Base-by-base conservation (phyloP, 2,113 vertebrate genomes). In the Lutjanus erythropterus region DNA sequence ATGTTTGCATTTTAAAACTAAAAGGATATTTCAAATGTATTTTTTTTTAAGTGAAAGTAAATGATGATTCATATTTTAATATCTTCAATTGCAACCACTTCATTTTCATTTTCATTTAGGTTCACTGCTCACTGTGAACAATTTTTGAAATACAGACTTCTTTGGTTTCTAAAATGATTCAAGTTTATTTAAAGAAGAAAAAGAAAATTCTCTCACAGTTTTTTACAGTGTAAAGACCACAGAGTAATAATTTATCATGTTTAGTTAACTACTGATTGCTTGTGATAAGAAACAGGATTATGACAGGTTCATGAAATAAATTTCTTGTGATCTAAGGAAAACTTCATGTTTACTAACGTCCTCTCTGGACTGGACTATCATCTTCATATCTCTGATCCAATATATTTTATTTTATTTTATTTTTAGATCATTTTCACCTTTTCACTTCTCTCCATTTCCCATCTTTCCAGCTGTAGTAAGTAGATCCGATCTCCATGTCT, bases 401-500 rank as follows among this genome's bases (percentile, higher is more conserved):
- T n/a, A n/a, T n/a, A 33, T 76, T 49, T 71, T 2, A 35, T 71
- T 67, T 67, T 53, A 3, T 44, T n/a, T n/a, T 46, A 56, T 37
- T 69, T 33, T 56, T 23, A 10, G 5, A 59, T 53, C 14, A 2
- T 46, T 25, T n/a, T n/a, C n/a, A n/a, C n/a, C 23, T 70, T 76
- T 41, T 42, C 4, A 1, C 23, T 41, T 25, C 11, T n/a, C 11
- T 59, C 37, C n/a, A n/a, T n/a, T 44, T 65, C 42, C 33, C 46
- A 56, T 74, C 3, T 31, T 41, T 49, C 39, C 44, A 47, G 9
- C 25, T 46, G 33, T 33, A 72, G 41, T 55, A 58, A 55, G 1
- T 16, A 12, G 6, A 47, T 56, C 27, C 70, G 19, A 68, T 76
- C 61, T 61, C 39, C 42, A 37, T 76, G 70, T 62, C 21, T 42